These are phyloP conservation scores for Cyrtodaria siliqua DNA, from an alignment of 2,888 invertebrate species.

Conservation along the genomic window DNA sequence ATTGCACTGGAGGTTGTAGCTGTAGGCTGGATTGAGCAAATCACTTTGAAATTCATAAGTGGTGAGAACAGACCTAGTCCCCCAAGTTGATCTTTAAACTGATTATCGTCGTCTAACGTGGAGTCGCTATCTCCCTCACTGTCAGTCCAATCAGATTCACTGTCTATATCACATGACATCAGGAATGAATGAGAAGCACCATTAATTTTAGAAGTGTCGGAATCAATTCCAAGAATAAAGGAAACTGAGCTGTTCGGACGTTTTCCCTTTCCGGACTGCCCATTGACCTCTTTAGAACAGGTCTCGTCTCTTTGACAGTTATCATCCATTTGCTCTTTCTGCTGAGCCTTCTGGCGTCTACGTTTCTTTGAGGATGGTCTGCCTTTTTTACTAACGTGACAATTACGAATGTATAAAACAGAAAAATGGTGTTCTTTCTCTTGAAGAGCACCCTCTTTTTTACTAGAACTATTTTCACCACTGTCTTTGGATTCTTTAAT, in stretches of 20 bases:
- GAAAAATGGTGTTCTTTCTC: constrained; percentile 12
- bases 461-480: not conserved
- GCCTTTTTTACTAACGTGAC: constrained; percentile 32
- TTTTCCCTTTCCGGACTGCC: not conserved
- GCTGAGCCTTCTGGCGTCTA: constrained; percentile 55
- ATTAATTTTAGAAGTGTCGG: constrained; percentile 10
- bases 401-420: constrained; percentile 50
- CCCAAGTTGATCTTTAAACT: constrained; percentile 29
- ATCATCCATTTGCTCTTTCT: constrained; percentile 8
- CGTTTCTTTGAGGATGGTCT: constrained; percentile 67
- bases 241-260: constrained; percentile 46
- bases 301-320: constrained; percentile 3
- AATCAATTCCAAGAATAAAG: constrained; percentile 64
- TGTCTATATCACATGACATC: constrained; percentile 52
- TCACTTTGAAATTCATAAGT: constrained; percentile 53
- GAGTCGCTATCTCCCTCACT: constrained; percentile 58
- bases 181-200: constrained; percentile 50
- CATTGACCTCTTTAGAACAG: not conserved
- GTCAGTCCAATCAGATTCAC: constrained; percentile 55
- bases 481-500: not conserved
- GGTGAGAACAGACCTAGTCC: too few species aligned
- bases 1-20: constrained; percentile 25
- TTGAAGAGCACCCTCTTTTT: not conserved
- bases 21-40: constrained; percentile 43
- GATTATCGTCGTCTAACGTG: constrained; percentile 44